Evolutionary conservation across 2,113 vertebrate species (phyloP).

Genomic region (Lanius ludovicianus): DNA sequence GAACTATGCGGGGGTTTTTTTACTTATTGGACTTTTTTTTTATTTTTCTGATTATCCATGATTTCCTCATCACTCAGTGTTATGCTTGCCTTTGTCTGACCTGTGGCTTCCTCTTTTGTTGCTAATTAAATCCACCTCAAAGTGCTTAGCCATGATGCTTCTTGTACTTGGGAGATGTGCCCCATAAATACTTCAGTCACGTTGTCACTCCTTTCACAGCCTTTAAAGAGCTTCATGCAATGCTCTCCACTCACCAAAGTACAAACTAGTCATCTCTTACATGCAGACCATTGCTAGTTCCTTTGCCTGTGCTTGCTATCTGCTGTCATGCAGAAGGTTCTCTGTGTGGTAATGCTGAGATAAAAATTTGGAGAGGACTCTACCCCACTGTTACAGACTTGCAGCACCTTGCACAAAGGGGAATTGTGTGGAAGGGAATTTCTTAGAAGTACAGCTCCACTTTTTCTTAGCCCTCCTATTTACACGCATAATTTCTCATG

Average conservation of each 20-base stretch:
- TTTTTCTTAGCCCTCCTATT: neutral
- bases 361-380: neutral
- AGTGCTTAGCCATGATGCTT: neutral
- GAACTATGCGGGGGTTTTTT: neutral
- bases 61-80: neutral
- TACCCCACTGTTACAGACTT: neutral
- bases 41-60: rapidly evolving
- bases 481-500: neutral
- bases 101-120: neutral
- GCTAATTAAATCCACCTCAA: neutral
- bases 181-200: neutral
- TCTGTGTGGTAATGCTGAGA: neutral
- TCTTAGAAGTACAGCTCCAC: neutral
- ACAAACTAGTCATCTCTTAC: neutral
- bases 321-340: neutral
- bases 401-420: neutral
- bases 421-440: neutral
- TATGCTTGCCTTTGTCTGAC: neutral
- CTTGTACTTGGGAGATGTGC: neutral
- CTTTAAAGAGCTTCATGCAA: neutral
- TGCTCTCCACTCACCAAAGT: neutral
- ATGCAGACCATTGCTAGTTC: neutral
- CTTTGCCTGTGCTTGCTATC: neutral
- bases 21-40: neutral
- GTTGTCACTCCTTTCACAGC: neutral